Conservation (phyloP, 2,113 vertebrate genomes). For the Rynchops niger region DNA sequence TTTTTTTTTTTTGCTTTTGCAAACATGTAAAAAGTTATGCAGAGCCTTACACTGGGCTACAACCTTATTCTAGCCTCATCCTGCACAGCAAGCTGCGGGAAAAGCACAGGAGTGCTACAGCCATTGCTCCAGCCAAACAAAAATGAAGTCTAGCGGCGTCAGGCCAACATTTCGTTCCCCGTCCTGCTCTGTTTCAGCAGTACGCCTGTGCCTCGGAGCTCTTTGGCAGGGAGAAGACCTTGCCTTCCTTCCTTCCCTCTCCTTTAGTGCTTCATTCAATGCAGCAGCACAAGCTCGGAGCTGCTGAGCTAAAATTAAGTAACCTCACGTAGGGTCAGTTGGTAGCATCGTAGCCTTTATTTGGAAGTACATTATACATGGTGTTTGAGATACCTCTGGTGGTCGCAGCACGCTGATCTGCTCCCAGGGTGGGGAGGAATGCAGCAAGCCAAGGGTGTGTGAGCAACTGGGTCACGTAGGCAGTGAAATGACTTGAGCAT, state of each 20-base stretch:
- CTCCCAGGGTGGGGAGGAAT: not conserved
- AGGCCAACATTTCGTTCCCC: not conserved
- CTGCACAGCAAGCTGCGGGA: not conserved
- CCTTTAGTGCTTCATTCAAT: accelerated
- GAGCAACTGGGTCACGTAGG: not conserved
- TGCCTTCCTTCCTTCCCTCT: not conserved
- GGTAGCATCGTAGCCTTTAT: not conserved
- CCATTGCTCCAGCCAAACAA: not conserved
- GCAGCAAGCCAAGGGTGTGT: not conserved
- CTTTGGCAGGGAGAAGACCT: not conserved
- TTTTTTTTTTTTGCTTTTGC: not conserved
- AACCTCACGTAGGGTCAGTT: not conserved
- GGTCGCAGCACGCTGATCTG: accelerated
- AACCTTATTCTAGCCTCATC: not conserved
- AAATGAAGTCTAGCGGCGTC: not conserved
- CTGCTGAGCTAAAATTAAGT: not conserved
- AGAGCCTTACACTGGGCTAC: not conserved
- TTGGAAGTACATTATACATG: not conserved
- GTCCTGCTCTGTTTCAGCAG: not conserved
- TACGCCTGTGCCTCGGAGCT: accelerated
- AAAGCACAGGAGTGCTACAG: not conserved
- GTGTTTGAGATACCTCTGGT: not conserved
- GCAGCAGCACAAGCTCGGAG: not conserved
- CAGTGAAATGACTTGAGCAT: not conserved
- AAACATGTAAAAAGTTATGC: not conserved